These are phyloP conservation scores for Cyrtonyx montezumae DNA, from an alignment of 2,113 vertebrate species.

Conservation along the genomic window DNA sequence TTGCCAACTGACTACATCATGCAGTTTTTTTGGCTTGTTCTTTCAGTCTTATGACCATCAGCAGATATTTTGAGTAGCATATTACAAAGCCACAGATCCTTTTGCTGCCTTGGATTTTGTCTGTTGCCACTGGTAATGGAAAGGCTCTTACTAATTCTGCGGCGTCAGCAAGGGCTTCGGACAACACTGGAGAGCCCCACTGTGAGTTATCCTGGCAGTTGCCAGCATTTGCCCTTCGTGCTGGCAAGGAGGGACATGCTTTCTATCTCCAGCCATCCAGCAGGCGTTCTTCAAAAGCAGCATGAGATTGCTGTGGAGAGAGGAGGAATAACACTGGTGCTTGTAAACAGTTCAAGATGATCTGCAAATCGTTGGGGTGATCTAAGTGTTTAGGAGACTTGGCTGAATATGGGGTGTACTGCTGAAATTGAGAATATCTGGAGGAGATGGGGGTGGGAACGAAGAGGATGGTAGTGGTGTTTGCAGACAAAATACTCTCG, in stretches of 20 bases:
- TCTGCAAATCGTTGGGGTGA: neutral
- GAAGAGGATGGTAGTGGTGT: neutral
- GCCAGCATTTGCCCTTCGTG: fast-evolving
- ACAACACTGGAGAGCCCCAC: neutral
- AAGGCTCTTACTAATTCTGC: constrained; percentile 30
- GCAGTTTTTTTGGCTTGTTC: constrained; percentile 53
- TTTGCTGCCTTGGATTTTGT: constrained; percentile 40
- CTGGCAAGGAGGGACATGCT: neutral
- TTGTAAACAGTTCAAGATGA: neutral
- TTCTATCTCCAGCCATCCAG: neutral
- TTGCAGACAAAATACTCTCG: neutral
- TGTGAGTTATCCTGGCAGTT: neutral
- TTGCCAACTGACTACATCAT: constrained; percentile 72
- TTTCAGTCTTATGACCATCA: constrained; percentile 70
- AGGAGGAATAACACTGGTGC: neutral
- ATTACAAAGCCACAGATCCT: constrained; percentile 60
- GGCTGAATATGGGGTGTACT: neutral
- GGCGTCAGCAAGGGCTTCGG: neutral
- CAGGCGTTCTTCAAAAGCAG: neutral
- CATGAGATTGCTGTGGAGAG: neutral
- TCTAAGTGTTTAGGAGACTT: neutral
- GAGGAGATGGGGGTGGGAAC: neutral
- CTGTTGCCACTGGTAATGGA: constrained; percentile 35
- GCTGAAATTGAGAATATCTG: neutral
- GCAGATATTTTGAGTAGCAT: constrained; percentile 66